Percentiles rank a stretch among this genome's conserved stretches.
phyloP scores from a whole-genome alignment of 2,113 vertebrate genomes.

The Alligator mississippiensis region DNA sequence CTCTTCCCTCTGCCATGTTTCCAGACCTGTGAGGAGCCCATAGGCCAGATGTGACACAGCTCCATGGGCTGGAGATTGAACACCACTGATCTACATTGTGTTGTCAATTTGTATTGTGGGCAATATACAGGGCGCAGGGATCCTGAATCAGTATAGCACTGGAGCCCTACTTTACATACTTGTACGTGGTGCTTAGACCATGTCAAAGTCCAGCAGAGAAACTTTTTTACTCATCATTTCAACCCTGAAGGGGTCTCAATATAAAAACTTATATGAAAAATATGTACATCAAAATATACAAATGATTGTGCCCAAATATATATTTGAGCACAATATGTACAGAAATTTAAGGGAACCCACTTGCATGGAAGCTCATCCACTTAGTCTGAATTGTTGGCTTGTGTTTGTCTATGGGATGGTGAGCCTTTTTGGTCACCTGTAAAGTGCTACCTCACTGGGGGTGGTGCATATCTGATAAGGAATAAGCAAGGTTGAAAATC shows the following conservation, averaged over 20 bases:
- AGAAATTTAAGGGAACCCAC: neutral
- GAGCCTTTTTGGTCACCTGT: neutral
- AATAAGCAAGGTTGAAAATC: neutral
- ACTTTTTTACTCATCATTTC: neutral
- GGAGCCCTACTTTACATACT: neutral
- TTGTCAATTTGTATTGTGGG: neutral
- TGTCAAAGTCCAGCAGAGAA: neutral
- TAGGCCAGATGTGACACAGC: no score
- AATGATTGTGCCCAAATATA: neutral
- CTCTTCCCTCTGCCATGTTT: no score
- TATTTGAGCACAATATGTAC: neutral
- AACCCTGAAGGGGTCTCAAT: neutral
- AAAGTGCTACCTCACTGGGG: neutral
- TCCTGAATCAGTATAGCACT: neutral
- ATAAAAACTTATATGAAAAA: neutral
- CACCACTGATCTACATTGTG: neutral
- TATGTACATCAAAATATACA: neutral
- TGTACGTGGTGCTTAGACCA: neutral
- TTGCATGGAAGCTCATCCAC: neutral
- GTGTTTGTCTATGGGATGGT: neutral
- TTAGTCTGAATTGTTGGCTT: neutral
- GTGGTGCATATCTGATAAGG: neutral
- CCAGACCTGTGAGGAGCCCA: no score
- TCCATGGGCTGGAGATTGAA: neutral
- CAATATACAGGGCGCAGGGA: neutral